A percentile compares a stretch with the other conserved stretches of the same genome.
These are phyloP conservation scores for Colinus virginianus DNA, from an alignment of 2,113 vertebrate species.

Conservation along the genomic window DNA sequence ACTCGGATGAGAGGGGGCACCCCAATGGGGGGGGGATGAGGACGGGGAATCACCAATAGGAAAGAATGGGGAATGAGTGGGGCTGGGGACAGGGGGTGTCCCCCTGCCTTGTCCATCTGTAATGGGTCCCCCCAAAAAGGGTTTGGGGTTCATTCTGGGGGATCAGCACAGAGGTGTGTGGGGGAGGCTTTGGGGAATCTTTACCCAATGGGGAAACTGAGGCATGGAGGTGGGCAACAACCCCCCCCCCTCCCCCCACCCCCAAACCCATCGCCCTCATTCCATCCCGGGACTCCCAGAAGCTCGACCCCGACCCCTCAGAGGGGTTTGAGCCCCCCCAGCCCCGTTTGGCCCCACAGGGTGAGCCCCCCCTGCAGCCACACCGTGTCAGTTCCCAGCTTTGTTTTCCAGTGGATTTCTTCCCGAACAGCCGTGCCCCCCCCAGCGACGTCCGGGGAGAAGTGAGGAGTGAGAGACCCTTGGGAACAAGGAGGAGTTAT, in stretches of 20 bases:
- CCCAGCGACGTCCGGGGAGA: not conserved
- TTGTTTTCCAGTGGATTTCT: constrained; percentile 11
- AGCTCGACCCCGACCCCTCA: not conserved
- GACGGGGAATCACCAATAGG: too few species aligned
- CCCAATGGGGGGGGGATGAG: too few species aligned
- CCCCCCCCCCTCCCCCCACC: too few species aligned
- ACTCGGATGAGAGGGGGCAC: too few species aligned
- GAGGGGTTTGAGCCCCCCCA: not conserved
- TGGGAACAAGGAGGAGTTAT: constrained; percentile 46
- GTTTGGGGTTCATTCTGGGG: not conserved
- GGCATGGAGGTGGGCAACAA: rapidly evolving
- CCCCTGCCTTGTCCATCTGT: too few species aligned
- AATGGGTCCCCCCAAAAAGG: not conserved
- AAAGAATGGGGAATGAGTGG: too few species aligned
- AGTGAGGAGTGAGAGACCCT: constrained; percentile 37
- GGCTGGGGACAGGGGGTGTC: too few species aligned
- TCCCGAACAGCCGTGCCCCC: not conserved
- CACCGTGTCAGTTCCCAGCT: too few species aligned
- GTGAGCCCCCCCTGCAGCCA: too few species aligned
- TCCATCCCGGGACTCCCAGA: not conserved
- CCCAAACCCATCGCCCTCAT: not conserved
- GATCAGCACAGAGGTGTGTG: too few species aligned
- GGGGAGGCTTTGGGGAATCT: not conserved
- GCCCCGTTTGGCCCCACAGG: too few species aligned
- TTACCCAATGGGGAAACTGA: not conserved